Conservation (phyloP, 1,140 invertebrate genomes). For the Metaphire vulgaris region DNA sequence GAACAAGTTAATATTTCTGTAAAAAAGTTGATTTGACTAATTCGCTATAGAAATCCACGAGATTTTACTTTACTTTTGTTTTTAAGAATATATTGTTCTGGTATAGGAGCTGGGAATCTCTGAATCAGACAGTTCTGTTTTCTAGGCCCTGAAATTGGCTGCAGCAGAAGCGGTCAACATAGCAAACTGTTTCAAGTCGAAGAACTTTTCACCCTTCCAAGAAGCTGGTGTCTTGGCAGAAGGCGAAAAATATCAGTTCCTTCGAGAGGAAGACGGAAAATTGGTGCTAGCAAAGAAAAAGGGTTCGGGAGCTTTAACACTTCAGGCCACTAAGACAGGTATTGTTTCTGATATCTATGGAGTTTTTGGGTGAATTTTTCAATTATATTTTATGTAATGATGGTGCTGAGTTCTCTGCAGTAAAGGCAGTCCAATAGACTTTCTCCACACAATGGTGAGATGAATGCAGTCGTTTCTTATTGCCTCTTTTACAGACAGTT, state of each 20-base stretch:
- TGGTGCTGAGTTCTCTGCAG: neutral
- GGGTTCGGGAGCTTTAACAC: slow-evolving; percentile 15
- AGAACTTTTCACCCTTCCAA: slow-evolving; percentile 15
- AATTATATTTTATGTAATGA: neutral
- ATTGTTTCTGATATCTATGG: neutral
- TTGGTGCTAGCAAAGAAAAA: slow-evolving; percentile 25
- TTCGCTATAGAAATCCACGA: no score
- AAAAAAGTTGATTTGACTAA: neutral
- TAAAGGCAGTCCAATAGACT: neutral
- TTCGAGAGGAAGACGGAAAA: slow-evolving; percentile 24
- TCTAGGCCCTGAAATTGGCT: slow-evolving; percentile 14
- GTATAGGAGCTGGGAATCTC: neutral
- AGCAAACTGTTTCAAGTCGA: slow-evolving; percentile 13
- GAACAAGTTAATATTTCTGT: neutral
- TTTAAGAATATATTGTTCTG: neutral
- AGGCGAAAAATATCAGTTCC: slow-evolving; percentile 24
- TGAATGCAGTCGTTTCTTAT: no score
- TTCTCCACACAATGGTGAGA: no score
- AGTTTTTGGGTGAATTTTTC: neutral
- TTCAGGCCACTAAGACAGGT: slow-evolving; percentile 22
- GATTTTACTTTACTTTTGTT: no score
- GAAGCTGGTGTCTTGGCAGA: slow-evolving; percentile 7
- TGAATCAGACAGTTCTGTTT: neutral
- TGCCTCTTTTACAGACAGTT: no score
- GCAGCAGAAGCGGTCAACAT: slow-evolving; percentile 16